Conservation (phyloP, 2,888 invertebrate species). For the Leptodirus hochenwartii region DNA sequence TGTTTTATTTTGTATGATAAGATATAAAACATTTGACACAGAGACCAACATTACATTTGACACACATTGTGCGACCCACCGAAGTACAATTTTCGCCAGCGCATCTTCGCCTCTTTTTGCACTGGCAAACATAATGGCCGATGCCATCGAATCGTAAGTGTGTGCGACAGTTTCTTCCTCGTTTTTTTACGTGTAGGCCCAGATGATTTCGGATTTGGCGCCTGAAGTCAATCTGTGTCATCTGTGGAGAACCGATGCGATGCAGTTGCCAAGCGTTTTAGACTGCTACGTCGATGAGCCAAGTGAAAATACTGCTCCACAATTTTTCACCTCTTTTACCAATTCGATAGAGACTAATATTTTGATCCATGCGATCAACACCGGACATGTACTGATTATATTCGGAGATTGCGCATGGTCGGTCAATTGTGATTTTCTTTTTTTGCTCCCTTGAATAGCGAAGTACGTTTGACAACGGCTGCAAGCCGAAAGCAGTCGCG, state of each 20-base stretch:
- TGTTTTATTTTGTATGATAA: conserved; percentile 7
- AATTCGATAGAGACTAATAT: conserved; percentile 8
- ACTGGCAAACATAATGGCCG: conserved; percentile 11
- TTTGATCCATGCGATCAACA: conserved; percentile 10
- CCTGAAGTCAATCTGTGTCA: no score
- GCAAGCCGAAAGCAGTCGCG: no score
- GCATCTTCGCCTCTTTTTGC: conserved; percentile 12
- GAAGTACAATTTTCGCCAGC: conserved; percentile 12
- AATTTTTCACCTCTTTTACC: conserved; percentile 15
- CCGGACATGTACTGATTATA: conserved; percentile 15
- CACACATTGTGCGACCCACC: conserved; percentile 12
- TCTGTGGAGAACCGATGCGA: no score
- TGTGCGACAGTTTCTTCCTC: no score
- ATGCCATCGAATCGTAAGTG: conserved; percentile 12
- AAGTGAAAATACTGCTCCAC: conserved; percentile 12
- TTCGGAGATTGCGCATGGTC: conserved; percentile 11
- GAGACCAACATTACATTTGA: conserved; percentile 13
- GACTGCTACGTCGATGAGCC: no score
- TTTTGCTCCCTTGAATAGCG: no score
- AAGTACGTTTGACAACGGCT: no score
- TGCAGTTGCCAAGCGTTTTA: no score
- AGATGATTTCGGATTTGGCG: no score
- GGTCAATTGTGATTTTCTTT: no score
- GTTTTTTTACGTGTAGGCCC: no score
- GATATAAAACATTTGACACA: conserved; percentile 12